Evolutionary conservation across 2,888 invertebrate species (phyloP), one percentile per base, ranked within the genome.

Genomic region (Taenaris catops): DNA sequence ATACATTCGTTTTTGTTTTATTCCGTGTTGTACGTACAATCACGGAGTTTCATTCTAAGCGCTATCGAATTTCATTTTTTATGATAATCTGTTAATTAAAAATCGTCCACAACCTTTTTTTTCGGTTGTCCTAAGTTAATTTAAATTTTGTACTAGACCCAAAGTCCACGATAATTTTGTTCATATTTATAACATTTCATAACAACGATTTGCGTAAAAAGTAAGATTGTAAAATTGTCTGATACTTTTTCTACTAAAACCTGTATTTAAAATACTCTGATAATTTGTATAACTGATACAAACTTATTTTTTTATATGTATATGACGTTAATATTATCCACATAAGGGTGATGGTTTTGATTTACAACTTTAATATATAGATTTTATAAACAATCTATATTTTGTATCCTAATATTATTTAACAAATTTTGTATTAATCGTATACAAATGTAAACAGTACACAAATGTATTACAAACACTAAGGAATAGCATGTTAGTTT

Each of bases 401-500:
- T 43, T 37, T 40, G 32, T 40, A 38, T 6, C 20, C 27, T 33
- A 20, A 36, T 33, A 25, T 43, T 38, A 25, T 38, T 38, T 33
- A 40, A 7, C 20, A 20, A 6, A 34, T 19, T 43, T 43, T 36
- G 23, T 34, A 31, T 34, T 8, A 37, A 29, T 7, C 37, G 25
- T 39, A 28, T 36, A 36, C 35, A 36, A 25, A 32, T 28, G n/a
- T 26, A 33, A 21, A 19, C 17, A 16, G 26, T 32, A 20, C 18
- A 35, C 25, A 29, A 29, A n/a, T 26, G 11, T 44, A 25, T 31
- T 17, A 16, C 2, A 33, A 41, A 36, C 40, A 41, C 44, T 44
- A 33, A 33, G 33, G 31, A 20, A 31, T 47, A 39, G 27, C 35
- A 17, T 31, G 18, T 47, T 38, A 40, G 34, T 44, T 42, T 46